Evolutionary conservation across 2,888 invertebrate species (phyloP).

Genomic region (Tipula helvola): DNA sequence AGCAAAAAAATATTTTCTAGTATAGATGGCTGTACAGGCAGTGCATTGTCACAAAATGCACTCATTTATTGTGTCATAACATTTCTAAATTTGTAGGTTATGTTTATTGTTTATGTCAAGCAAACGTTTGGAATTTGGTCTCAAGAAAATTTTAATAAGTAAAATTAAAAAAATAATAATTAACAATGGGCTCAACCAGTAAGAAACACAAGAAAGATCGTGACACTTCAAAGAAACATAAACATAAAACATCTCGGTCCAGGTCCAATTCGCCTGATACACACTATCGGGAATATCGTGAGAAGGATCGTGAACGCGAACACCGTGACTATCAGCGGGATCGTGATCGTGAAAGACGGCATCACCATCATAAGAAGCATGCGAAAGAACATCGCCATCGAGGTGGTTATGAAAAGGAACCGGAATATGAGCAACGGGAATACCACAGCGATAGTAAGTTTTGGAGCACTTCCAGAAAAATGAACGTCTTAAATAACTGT

Average conservation of each 20-base stretch:
- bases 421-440: slow-evolving; percentile 21
- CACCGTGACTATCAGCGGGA: slow-evolving; percentile 16
- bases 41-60: neutral
- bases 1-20: neutral
- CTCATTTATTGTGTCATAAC: neutral
- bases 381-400: slow-evolving; percentile 6
- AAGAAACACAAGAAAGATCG: slow-evolving; percentile 34
- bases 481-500: neutral
- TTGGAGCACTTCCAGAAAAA: neutral
- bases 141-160: neutral
- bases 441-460: slow-evolving; percentile 36
- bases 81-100: neutral
- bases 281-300: slow-evolving; percentile 15
- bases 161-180: neutral
- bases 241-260: slow-evolving; percentile 25
- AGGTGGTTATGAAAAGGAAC: slow-evolving; percentile 15
- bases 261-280: slow-evolving; percentile 14
- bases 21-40: neutral
- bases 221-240: slow-evolving; percentile 25
- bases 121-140: neutral
- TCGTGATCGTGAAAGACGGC: slow-evolving; percentile 16
- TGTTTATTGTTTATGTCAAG: neutral
- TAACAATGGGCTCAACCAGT: slow-evolving; percentile 31
- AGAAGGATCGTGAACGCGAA: slow-evolving; percentile 19
- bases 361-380: slow-evolving; percentile 4